Conservation (phyloP, 2,797 vertebrate species). For the Sciurus vulgaris region DNA sequence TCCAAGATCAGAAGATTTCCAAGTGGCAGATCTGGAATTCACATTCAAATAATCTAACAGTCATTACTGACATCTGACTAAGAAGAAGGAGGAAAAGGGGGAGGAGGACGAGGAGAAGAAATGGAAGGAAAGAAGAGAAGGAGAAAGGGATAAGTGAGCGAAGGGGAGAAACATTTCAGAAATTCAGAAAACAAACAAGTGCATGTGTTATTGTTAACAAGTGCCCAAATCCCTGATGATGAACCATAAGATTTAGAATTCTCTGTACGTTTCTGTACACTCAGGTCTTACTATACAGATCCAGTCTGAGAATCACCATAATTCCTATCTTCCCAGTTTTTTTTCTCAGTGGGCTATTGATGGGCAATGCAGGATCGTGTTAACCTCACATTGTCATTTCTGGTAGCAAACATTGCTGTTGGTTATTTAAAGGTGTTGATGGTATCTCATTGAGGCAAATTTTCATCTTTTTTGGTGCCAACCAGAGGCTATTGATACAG, state of each 20-base stretch:
- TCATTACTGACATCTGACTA: background rate
- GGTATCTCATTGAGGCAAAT: background rate
- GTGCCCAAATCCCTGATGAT: background rate
- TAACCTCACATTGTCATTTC: background rate
- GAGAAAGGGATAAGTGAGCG: background rate
- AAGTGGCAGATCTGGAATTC: background rate
- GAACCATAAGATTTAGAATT: background rate
- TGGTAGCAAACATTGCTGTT: background rate
- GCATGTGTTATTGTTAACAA: background rate
- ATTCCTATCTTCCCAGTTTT: background rate
- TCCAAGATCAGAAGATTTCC: background rate
- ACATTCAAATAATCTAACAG: background rate
- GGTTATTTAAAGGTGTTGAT: background rate
- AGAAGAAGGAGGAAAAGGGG: background rate
- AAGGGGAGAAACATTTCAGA: background rate
- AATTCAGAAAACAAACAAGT: constrained; percentile 13
- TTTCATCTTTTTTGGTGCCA: background rate
- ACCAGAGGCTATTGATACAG: background rate
- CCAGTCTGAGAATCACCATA: background rate
- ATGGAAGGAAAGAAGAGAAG: background rate
- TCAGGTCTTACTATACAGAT: background rate
- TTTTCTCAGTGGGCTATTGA: constrained; percentile 10
- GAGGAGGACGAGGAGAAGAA: background rate
- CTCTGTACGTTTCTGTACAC: background rate
- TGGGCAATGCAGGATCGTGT: background rate